Evolutionary conservation across 2,888 invertebrate genomes (phyloP), one percentile per base, ranked within the genome.

Genomic region (Mimachlamys varia): DNA sequence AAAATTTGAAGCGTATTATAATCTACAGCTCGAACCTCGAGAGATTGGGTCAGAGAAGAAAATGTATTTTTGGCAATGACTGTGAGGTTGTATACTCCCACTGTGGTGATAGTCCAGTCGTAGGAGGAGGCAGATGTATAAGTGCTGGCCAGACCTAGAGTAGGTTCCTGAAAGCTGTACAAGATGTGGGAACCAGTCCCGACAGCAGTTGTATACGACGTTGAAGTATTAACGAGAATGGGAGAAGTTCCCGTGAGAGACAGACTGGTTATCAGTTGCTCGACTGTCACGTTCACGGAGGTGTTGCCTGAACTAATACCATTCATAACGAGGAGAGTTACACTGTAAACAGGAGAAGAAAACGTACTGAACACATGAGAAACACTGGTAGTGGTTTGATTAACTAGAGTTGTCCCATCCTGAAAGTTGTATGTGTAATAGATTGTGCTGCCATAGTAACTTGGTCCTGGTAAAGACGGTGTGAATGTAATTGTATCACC

Each of bases 21-120:
- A 58, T 92, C 90, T 17, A 94, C 89, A 38, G 93, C 89, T 88
- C 92, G 91, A 10, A 92, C 93, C 49, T 88, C 90, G 15, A 92
- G 19, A 15, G 76, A 88, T 22, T 50, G 76, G 15, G 87, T 88
- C 27, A 88, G 33, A 19, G 91, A 53, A 88, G 92, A 92, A 0
- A 94, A 89, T 13, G 90, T 89, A 90, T 94, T 94, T 17, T 50
- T 91, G 27, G 91, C 93, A 15, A 37, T 90, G 12, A 94, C 92
- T 53, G 91, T 92, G 22, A 94, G 91, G 89, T 89, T 89, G 87
- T 93, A 93, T 13, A 88, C 91, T 15, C 91, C 93, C 44, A 90
- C 89, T 53, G 88, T 49, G 12, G 89, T 0, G 87, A 94, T 93
- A 1, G 58, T 87, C 33, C 88, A 88, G 0, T 89, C 88, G 87